Percentiles rank a stretch among this genome's conserved stretches.
Conservation (phyloP, 2,113 vertebrate genomes). For the Telmatochromis sp. region DNA sequence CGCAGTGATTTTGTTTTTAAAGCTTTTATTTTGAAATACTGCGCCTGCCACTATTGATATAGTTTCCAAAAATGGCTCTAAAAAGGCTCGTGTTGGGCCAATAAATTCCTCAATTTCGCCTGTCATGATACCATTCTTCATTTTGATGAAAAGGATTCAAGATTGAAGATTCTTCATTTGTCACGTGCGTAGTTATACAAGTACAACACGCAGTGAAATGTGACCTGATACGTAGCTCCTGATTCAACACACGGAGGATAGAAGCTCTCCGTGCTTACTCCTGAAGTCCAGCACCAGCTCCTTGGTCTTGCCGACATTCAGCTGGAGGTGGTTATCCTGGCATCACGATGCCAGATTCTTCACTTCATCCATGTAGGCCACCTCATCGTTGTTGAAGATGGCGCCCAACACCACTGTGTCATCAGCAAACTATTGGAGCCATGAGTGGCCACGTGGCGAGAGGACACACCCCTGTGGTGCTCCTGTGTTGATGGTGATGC, state of each 20-base stretch:
- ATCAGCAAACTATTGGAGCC: neutral
- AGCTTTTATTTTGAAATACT: neutral
- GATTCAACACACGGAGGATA: neutral
- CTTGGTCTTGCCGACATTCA: accelerated
- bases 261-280: neutral
- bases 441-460: neutral
- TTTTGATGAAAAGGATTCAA: neutral
- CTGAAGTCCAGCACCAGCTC: neutral
- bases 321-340: too few species aligned
- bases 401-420: neutral
- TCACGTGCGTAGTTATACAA: neutral
- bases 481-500: neutral
- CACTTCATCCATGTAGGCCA: neutral
- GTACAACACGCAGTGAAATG: neutral
- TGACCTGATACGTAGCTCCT: neutral
- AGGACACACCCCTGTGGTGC: neutral
- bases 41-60: neutral
- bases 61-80: neutral
- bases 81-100: accelerated
- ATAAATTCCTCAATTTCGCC: neutral
- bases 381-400: neutral
- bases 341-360: neutral
- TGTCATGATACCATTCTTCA: neutral
- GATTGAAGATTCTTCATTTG: neutral
- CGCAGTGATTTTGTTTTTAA: neutral